Evolutionary conservation across 2,797 vertebrate species (phyloP).

Genomic region (Cuculus canorus): DNA sequence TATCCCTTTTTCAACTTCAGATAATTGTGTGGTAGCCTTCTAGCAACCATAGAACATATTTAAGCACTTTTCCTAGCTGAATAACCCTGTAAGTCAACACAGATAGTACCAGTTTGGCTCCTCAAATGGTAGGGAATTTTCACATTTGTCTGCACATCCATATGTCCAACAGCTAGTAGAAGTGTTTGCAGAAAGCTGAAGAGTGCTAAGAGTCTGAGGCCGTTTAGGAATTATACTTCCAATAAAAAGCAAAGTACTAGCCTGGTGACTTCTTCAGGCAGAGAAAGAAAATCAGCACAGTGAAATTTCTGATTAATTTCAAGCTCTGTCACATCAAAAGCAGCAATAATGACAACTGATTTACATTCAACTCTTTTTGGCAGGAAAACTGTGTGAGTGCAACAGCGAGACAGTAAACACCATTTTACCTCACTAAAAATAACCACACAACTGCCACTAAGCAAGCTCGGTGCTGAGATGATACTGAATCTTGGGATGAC

Average conservation of each 20-base stretch:
- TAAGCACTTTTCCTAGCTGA: not conserved
- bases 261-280: not conserved
- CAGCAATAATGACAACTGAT: not conserved
- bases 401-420: not conserved
- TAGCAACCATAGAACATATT: constrained; percentile 12
- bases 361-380: not conserved
- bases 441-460: not conserved
- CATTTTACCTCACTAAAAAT: not conserved
- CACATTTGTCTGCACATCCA: not conserved
- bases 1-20: constrained; percentile 25
- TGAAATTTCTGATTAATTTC: not conserved
- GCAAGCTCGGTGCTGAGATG: not conserved
- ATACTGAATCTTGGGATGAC: not conserved
- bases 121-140: not conserved
- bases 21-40: not conserved
- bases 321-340: not conserved
- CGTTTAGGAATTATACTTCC: not conserved
- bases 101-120: not conserved
- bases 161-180: not conserved
- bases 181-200: not conserved
- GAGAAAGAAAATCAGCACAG: not conserved
- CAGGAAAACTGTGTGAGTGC: not conserved
- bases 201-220: not conserved
- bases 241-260: not conserved
- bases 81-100: not conserved